Evolutionary conservation across 2,113 vertebrate genomes (phyloP).

Genomic region (Python bivittatus): DNA sequence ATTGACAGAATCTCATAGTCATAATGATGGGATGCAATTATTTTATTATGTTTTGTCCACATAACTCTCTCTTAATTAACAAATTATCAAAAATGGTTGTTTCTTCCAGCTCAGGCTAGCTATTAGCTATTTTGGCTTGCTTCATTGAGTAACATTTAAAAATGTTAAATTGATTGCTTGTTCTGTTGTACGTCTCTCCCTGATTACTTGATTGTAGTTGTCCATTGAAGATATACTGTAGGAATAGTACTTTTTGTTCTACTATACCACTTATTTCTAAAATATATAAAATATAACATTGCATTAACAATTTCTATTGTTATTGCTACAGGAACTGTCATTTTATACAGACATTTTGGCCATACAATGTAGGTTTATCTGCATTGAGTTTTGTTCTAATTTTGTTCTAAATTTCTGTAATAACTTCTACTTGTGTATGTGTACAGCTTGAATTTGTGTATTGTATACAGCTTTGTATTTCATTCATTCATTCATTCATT

Average conservation of each 20-base stretch:
- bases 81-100: background rate
- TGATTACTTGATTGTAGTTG: background rate
- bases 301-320: no score
- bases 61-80: background rate
- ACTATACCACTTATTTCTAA: no score
- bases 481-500: no score
- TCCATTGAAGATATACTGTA: background rate
- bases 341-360: background rate
- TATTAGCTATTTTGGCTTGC: no score
- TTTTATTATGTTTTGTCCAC: background rate
- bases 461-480: background rate
- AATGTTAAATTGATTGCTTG: background rate
- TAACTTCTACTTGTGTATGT: background rate
- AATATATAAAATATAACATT: no score
- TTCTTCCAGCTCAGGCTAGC: no score
- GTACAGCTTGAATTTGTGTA: background rate
- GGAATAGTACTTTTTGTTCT: no score
- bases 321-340: background rate
- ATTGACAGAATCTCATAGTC: background rate
- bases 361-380: background rate
- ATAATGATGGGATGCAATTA: background rate
- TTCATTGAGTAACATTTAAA: background rate
- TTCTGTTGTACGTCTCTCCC: background rate
- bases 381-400: background rate
- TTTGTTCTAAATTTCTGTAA: background rate